Evolutionary conservation across 2,113 vertebrate species (phyloP).

Genomic region (Heterotilapia buettikoferi): DNA sequence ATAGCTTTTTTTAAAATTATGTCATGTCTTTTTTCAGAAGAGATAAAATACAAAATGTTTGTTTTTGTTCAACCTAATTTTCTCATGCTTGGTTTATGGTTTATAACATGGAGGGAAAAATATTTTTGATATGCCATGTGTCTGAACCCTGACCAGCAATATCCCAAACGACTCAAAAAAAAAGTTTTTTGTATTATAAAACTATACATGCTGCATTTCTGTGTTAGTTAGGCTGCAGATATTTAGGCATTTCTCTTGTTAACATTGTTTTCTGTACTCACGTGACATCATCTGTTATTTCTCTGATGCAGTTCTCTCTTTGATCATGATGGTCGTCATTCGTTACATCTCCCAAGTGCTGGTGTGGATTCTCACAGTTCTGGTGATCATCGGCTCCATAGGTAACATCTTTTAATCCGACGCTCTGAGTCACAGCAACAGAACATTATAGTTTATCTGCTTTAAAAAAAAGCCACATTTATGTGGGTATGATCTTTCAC

Average conservation of each 20-base stretch:
- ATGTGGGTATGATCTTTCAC: not conserved
- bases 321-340: conserved; percentile 95
- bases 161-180: not conserved
- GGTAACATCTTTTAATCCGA: conserved; percentile 68
- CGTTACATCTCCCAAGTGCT: conserved; percentile 93
- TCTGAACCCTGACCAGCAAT: too few relatives aligned
- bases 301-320: conserved; percentile 82
- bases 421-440: not conserved
- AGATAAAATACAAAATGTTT: not conserved
- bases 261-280: not conserved
- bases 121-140: not conserved
- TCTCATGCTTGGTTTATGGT: not conserved
- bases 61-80: not conserved
- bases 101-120: not conserved
- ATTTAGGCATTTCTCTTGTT: not conserved
- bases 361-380: conserved; percentile 89
- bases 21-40: not conserved
- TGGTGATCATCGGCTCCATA: conserved; percentile 86
- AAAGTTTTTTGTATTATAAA: not conserved
- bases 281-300: not conserved
- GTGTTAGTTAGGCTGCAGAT: not conserved
- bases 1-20: not conserved
- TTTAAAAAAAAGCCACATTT: not conserved
- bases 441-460: not conserved
- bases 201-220: not conserved